A percentile compares a stretch with the other conserved stretches of the same genome.
Evolutionary conservation across 2,113 vertebrate species (phyloP).

Genomic region (Thunnus thynnus): DNA sequence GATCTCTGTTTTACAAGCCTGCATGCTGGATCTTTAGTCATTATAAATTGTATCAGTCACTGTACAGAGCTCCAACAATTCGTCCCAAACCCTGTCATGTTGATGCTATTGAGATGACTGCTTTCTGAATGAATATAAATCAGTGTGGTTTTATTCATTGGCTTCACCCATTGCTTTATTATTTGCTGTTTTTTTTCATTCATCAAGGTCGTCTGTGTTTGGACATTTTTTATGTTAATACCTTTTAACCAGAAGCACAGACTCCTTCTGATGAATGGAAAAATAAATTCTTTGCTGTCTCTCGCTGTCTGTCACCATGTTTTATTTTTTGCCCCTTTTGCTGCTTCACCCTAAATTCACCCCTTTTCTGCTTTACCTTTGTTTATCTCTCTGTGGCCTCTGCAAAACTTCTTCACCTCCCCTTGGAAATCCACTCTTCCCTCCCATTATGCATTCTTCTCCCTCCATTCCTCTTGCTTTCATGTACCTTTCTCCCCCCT

Average conservation of each 20-base stretch:
- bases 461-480: slow-evolving; percentile 32
- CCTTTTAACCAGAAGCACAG: slow-evolving; percentile 7
- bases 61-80: slow-evolving; percentile 13
- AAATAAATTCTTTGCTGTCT: slow-evolving; percentile 40
- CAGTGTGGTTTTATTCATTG: slow-evolving; percentile 73
- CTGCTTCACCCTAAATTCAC: slow-evolving; percentile 14
- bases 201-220: slow-evolving; percentile 39
- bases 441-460: slow-evolving; percentile 46
- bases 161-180: background rate
- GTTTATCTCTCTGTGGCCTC: slow-evolving; percentile 10
- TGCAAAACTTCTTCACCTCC: slow-evolving; percentile 1
- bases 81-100: slow-evolving; percentile 55
- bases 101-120: slow-evolving; percentile 72
- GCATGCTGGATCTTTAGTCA: slow-evolving; percentile 43
- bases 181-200: slow-evolving; percentile 61
- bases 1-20: slow-evolving; percentile 38
- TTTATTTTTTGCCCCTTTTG: background rate
- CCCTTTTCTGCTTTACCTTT: slow-evolving; percentile 2
- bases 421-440: background rate
- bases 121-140: slow-evolving; percentile 75
- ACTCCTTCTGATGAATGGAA: slow-evolving; percentile 63
- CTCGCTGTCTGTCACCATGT: slow-evolving; percentile 21
- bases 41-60: slow-evolving; percentile 3
- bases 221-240: background rate
- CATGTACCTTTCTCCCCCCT: background rate